Percentiles rank a stretch among this genome's conserved stretches.
These are phyloP conservation scores for Pedetes capensis DNA, from an alignment of 2,113 vertebrate species.

Conservation along the genomic window DNA sequence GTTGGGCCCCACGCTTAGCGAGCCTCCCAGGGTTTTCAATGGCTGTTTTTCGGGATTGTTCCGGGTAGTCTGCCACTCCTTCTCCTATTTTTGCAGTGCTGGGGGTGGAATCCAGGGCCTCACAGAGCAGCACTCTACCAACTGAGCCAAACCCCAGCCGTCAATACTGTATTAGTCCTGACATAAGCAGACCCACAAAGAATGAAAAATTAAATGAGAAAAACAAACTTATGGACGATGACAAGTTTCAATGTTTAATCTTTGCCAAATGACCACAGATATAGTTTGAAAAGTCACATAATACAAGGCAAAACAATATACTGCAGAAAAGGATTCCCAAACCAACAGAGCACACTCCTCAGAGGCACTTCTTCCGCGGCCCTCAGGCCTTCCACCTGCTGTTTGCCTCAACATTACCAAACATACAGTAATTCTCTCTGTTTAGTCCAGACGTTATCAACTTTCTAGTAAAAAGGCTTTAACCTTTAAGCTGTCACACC, in stretches of 20 bases:
- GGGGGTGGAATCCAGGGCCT: too few relatives aligned
- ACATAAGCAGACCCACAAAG: neutral
- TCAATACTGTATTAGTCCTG: neutral
- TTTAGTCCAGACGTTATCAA: neutral
- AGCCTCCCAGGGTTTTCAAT: too few relatives aligned
- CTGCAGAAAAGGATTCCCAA: neutral
- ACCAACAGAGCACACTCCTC: fast-evolving
- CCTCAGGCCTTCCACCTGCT: neutral
- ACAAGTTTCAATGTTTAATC: neutral
- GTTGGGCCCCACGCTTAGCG: too few relatives aligned
- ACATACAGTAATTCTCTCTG: neutral
- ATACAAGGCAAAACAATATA: neutral
- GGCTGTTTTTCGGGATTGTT: too few relatives aligned
- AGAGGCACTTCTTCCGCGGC: fast-evolving
- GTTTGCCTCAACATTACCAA: neutral
- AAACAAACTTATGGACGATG: neutral
- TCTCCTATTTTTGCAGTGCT: too few relatives aligned
- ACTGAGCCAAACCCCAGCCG: too few relatives aligned
- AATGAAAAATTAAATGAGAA: neutral
- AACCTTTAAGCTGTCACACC: neutral
- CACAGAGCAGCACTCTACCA: too few relatives aligned
- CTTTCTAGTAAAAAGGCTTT: neutral
- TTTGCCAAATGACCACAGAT: neutral
- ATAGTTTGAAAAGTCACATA: neutral
- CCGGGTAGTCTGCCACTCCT: too few relatives aligned